phyloP scores from a whole-genome alignment of 2,888 invertebrate genomes.

The Eupithecia insigniata region DNA sequence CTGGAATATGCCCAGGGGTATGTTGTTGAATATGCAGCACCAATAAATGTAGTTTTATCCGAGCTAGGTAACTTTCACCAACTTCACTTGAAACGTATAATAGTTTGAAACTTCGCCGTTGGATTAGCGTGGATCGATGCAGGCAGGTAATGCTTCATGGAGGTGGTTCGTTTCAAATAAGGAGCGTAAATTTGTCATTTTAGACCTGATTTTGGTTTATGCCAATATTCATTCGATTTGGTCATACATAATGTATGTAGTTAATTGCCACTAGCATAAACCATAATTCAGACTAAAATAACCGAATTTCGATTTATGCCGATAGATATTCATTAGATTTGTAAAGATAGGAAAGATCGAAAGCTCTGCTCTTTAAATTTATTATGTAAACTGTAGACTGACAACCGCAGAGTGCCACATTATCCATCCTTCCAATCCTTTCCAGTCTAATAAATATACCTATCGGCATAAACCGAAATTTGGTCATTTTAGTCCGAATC shows the following conservation, averaged over 20 bases:
- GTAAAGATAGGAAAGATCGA: background rate
- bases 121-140: conserved; percentile 41
- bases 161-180: background rate
- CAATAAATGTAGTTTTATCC: conserved; percentile 81
- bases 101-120: conserved; percentile 43
- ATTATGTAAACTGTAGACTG: too few species aligned
- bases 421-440: too few species aligned
- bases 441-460: too few species aligned
- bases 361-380: too few species aligned
- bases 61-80: conserved; percentile 75
- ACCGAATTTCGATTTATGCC: background rate
- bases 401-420: too few species aligned
- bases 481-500: too few species aligned
- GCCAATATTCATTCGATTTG: too few species aligned
- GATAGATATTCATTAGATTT: background rate
- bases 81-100: conserved; percentile 50
- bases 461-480: too few species aligned
- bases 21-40: conserved; percentile 81
- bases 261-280: too few species aligned
- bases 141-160: conserved; percentile 24
- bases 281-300: too few species aligned
- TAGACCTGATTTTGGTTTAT: background rate
- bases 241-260: too few species aligned
- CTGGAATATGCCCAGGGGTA: conserved; percentile 63
- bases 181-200: background rate